Evolutionary conservation across 1,140 invertebrate genomes (phyloP).

Genomic region (Amphibalanus amphitrite): DNA sequence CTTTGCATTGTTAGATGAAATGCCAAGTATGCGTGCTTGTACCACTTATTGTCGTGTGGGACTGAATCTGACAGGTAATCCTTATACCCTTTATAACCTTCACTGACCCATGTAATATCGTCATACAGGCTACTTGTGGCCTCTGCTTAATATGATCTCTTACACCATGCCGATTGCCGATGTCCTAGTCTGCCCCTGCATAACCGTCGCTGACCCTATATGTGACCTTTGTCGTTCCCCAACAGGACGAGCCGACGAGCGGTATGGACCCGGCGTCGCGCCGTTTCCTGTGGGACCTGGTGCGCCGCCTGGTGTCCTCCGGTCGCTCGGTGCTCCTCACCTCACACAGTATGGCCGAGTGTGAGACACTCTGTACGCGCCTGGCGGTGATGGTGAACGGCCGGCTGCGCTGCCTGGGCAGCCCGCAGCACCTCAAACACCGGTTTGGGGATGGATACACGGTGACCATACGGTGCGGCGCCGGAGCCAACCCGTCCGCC

Average conservation of each 20-base stretch:
- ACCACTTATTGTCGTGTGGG: background rate
- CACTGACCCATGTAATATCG: background rate
- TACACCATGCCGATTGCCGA: too few species aligned
- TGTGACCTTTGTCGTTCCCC: conserved; percentile 58
- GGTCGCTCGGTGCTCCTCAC: conserved; percentile 18
- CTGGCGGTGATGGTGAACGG: conserved; percentile 69
- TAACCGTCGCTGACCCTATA: conserved; percentile 54
- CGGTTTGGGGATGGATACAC: background rate
- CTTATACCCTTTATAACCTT: too few species aligned
- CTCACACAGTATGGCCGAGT: conserved; percentile 24
- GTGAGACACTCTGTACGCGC: conserved; percentile 23
- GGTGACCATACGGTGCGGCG: background rate
- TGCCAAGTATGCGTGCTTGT: too few species aligned
- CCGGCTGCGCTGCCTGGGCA: conserved; percentile 49
- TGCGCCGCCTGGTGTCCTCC: conserved; percentile 12
- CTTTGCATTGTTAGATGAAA: too few species aligned
- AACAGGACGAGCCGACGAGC: conserved; percentile 61
- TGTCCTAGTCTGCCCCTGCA: conserved; percentile 34
- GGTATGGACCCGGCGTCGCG: conserved; percentile 70
- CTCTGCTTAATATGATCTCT: background rate
- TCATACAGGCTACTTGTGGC: background rate
- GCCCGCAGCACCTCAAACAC: conserved; percentile 35
- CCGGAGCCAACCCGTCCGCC: too few species aligned
- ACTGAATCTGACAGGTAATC: too few species aligned
- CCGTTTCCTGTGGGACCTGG: conserved; percentile 45